A percentile compares a stretch with the other conserved stretches of the same genome.
Evolutionary conservation across 1,140 invertebrate species (phyloP).

Genomic region (Dendroctonus ponderosae): DNA sequence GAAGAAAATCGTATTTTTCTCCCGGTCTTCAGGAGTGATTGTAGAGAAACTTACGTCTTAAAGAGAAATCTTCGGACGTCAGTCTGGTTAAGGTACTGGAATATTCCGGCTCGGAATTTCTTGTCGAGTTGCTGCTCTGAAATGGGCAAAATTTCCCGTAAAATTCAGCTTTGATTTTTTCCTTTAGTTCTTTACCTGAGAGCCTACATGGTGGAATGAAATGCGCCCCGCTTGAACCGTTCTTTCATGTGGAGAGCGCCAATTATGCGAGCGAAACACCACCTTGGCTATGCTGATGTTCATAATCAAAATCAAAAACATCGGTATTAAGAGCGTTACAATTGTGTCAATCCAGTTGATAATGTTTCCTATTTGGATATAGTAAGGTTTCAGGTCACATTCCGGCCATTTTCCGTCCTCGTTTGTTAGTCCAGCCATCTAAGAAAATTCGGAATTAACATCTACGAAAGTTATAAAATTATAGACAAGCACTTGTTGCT

Average conservation of each 20-base stretch:
- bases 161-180: neutral
- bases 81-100: constrained; percentile 14
- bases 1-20: too few relatives aligned
- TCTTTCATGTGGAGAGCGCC: constrained; percentile 9
- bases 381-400: constrained; percentile 52
- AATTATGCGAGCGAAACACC: constrained; percentile 40
- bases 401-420: constrained; percentile 20
- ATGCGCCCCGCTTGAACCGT: neutral
- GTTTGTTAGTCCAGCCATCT: constrained; percentile 26
- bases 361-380: constrained; percentile 56
- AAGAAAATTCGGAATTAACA: neutral
- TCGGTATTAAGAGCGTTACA: constrained; percentile 69
- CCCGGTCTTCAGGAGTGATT: neutral
- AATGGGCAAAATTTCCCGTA: constrained; percentile 2
- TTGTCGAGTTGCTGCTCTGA: constrained; percentile 27
- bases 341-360: constrained; percentile 71
- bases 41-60: constrained; percentile 22
- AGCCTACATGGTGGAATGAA: constrained; percentile 10
- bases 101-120: constrained; percentile 17
- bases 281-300: constrained; percentile 66
- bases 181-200: constrained; percentile 18
- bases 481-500: too few relatives aligned
- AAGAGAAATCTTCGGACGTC: constrained; percentile 10
- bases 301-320: constrained; percentile 66
- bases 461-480: neutral